Conservation (phyloP, 2,113 vertebrate genomes). For the Budorcas taxicolor region DNA sequence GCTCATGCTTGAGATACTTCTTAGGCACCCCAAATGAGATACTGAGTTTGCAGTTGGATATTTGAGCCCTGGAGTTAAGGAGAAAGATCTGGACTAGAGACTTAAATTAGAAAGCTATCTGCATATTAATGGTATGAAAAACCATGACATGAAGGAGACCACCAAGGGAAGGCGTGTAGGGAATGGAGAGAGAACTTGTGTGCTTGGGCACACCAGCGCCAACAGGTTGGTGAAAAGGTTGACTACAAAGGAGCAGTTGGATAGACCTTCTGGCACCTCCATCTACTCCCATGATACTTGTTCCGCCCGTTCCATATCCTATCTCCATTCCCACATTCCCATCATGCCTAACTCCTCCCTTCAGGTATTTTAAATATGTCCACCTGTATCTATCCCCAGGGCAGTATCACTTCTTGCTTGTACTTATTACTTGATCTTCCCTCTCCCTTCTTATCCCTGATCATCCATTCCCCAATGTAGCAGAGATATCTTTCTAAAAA, state of each 20-base stretch:
- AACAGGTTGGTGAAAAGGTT: background rate
- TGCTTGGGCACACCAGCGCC: background rate
- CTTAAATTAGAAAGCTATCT: background rate
- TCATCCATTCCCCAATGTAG: background rate
- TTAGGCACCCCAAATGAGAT: background rate
- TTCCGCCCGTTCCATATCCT: background rate
- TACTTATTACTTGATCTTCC: background rate
- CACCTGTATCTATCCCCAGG: background rate
- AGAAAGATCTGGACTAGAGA: background rate
- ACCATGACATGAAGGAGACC: background rate
- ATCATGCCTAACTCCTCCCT: background rate
- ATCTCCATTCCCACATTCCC: background rate
- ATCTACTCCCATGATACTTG: background rate
- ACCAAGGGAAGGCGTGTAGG: background rate
- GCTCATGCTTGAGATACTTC: background rate
- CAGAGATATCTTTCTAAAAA: background rate
- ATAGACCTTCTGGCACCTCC: background rate
- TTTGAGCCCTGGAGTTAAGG: background rate
- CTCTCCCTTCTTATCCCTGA: background rate
- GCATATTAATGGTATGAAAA: background rate
- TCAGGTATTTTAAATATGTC: background rate
- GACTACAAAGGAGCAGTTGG: background rate
- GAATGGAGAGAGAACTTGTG: background rate
- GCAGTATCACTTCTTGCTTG: background rate
- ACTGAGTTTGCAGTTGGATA: background rate